These are phyloP conservation scores for Phylloscopus trochiloides DNA, from an alignment of 2,113 vertebrate genomes.

Conservation along the genomic window DNA sequence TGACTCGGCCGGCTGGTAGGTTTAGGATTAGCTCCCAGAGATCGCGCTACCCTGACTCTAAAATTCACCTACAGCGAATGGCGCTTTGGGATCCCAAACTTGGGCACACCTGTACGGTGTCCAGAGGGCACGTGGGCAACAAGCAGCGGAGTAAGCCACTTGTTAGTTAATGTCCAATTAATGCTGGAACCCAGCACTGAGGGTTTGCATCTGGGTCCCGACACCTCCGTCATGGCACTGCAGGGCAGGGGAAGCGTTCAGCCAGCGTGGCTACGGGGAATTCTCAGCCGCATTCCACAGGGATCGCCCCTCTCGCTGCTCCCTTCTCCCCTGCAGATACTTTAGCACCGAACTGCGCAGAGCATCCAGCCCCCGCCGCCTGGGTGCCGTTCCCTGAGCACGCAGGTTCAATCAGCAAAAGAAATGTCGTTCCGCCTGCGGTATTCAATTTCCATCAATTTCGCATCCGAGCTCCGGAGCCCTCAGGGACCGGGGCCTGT, in stretches of 20 bases:
- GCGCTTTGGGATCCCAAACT: background rate
- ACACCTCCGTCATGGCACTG: rapidly evolving
- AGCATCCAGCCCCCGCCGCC: rapidly evolving
- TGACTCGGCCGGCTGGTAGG: background rate
- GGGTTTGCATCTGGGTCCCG: background rate
- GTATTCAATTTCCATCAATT: rapidly evolving
- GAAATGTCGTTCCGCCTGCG: background rate
- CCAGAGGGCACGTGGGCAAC: background rate
- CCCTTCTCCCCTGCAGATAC: rapidly evolving
- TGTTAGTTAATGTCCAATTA: background rate
- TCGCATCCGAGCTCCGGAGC: background rate
- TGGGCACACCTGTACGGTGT: rapidly evolving
- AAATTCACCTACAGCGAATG: background rate
- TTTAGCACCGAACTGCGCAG: rapidly evolving
- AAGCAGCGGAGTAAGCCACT: rapidly evolving
- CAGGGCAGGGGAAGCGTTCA: rapidly evolving
- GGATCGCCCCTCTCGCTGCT: background rate
- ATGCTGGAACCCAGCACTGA: background rate
- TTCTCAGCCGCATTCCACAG: background rate
- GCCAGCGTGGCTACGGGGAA: too few species aligned
- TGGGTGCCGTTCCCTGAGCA: background rate
- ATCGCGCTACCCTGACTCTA: background rate
- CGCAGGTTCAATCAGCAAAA: rapidly evolving
- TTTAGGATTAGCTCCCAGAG: background rate
- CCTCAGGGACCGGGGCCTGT: rapidly evolving